Evolutionary conservation across 2,888 invertebrate species (phyloP).

Genomic region (Onthophagus sagittarius): DNA sequence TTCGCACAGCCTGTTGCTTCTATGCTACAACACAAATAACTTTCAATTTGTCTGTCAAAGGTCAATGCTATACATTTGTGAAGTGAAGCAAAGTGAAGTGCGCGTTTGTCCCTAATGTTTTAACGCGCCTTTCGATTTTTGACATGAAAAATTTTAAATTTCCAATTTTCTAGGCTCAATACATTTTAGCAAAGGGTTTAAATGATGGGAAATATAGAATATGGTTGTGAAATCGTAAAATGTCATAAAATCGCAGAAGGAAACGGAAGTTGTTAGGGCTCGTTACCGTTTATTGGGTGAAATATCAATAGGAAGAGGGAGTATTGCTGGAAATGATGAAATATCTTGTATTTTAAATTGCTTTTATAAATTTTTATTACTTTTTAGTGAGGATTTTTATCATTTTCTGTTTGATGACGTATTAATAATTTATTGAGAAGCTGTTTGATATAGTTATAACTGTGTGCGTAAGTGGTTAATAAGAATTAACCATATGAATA

Average conservation of each 20-base stretch:
- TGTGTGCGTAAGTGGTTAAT: too few relatives aligned
- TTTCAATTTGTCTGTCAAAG: neutral
- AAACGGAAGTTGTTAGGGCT: neutral
- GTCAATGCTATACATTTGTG: neutral
- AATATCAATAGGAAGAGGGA: neutral
- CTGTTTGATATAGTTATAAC: neutral
- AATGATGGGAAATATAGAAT: too few relatives aligned
- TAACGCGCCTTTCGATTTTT: too few relatives aligned
- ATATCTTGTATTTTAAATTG: neutral
- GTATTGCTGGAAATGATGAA: neutral
- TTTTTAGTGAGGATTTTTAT: neutral
- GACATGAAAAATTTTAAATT: too few relatives aligned
- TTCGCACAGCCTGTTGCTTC: neutral
- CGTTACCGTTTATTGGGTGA: neutral
- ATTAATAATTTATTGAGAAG: neutral
- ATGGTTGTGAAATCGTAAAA: too few relatives aligned
- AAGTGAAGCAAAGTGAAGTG: neutral
- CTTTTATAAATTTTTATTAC: neutral
- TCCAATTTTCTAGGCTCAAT: too few relatives aligned
- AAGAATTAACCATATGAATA: too few relatives aligned
- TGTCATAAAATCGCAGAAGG: neutral
- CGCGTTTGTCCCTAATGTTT: neutral
- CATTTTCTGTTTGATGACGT: neutral
- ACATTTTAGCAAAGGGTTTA: too few relatives aligned
- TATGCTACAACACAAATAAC: neutral